Evolutionary conservation across 2,888 invertebrate species (phyloP).

Genomic region (Apodemia duryi): DNA sequence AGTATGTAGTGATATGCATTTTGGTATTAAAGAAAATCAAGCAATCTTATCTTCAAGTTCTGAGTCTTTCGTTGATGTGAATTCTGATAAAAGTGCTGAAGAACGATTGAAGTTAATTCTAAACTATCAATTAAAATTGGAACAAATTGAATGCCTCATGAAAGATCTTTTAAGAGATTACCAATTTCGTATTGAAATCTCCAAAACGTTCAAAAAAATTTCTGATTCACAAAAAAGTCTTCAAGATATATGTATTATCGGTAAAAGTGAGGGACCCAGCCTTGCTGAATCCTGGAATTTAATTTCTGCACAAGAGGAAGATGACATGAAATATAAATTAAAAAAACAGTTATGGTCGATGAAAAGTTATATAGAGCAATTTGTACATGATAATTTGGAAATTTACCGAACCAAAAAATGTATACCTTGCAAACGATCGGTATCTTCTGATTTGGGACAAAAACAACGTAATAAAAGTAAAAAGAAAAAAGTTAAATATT

Average conservation of each 20-base stretch:
- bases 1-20: constrained; percentile 37
- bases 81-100: constrained; percentile 58
- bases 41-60: constrained; percentile 47
- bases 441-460: constrained; percentile 20
- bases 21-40: constrained; percentile 35
- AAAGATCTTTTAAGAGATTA: constrained; percentile 59
- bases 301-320: constrained; percentile 56
- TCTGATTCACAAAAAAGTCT: constrained; percentile 40
- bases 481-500: constrained; percentile 60
- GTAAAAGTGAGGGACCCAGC: constrained; percentile 37
- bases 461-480: constrained; percentile 39
- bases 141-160: constrained; percentile 52
- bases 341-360: constrained; percentile 53
- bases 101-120: constrained; percentile 49
- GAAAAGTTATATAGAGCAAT: constrained; percentile 51
- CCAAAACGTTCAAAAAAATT: constrained; percentile 43
- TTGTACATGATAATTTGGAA: constrained; percentile 45
- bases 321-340: constrained; percentile 48
- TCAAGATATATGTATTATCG: constrained; percentile 37
- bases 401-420: constrained; percentile 29
- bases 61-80: constrained; percentile 64
- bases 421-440: constrained; percentile 40
- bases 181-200: constrained; percentile 65
- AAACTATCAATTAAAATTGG: constrained; percentile 56
- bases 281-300: constrained; percentile 59